Evolutionary conservation across 2,888 invertebrate species (phyloP), one percentile per base, ranked within the genome.

Genomic region (Volucella inflata): DNA sequence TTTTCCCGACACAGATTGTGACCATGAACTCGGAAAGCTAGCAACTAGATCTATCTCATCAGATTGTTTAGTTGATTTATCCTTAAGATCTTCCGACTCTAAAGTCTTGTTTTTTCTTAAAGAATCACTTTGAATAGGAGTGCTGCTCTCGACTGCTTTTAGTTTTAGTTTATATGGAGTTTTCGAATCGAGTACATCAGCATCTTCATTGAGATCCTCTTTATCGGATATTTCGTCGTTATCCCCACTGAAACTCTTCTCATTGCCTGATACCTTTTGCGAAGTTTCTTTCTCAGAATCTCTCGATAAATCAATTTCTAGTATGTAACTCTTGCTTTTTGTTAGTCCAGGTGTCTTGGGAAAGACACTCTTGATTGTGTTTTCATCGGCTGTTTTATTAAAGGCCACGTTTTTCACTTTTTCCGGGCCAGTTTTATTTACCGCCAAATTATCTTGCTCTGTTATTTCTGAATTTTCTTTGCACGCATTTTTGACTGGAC

Each of bases 31-130:
- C 0, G 89, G 85, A 71, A 88, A 88, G 97, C 91, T 76, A 97
- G 93, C 79, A 93, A 91, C 89, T 95, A 94, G 2, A 95, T 93
- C 91, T 93, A 94, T 70, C 93, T 90, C 91, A 9, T 40, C 16
- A 16, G 42, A 42, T 12, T 68, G 76, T 10, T 77, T 68, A 3
- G 14, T 10, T 21, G 64, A 65, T 36, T 70, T 9, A 6, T 60
- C 14, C 8, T 64, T 42, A 57, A 14, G 53, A 1, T 68, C 12
- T 10, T 48, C 8, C 1, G 36, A 6, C 17, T 48, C 57, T 2
- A 38, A 30, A n/a, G 57, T 40, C 3, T 57, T 64, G 2, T 50
- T 51, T 8, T 16, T 67, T 48, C 82, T 77, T 12, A 80, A 59
- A 10, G 78, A 83, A 0, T 17, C 68, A 10, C 36, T 67, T 38